Base-by-base conservation (phyloP, 2,113 vertebrate genomes). In the Cheilinus undulatus region DNA sequence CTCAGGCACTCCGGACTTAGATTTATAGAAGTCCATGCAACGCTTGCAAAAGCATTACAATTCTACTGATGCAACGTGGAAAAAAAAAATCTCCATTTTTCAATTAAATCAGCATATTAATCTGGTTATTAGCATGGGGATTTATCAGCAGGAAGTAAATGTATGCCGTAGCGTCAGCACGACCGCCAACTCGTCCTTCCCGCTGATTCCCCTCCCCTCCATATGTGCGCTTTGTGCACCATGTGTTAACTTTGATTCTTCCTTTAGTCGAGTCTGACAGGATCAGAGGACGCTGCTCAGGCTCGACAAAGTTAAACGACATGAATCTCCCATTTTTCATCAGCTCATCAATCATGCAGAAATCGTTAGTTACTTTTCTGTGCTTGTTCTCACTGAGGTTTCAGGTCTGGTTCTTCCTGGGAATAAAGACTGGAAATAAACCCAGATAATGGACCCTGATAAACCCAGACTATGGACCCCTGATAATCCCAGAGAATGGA, bases 271-370 rank as follows among this genome's bases (percentile, higher is more conserved):
- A 7, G 9, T 65, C 20, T 11, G 50, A 50, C 22, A 26, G 23
- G 45, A 27, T 14, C 3, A 1, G 24, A n/a, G 48, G 11, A 42
- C n/a, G 30, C 17, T 1, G 45, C 40, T n/a, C 60, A 22, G 27
- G 50, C 52, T 43, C 13, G 0, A n/a, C 3, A 1, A 22, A 60
- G 54, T 66, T 56, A 50, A n/a, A 20, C 12, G 38, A 5, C 36
- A 71, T 20, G 56, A 34, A 59, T 30, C 20, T 36, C 62, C 50
- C 61, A 22, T 59, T 20, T 30, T 52, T 36, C 10, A 43, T 75
- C 22, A 36, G 78, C 62, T 65, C 58, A 51, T 50, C 34, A 6
- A 66, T 66, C 67, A 82, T 32, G 43, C 2, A 51, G 45, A 63
- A 51, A 36, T 32, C 42, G 43, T 46, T 38, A 20, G 49, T 53